Conservation (phyloP, 2,113 vertebrate species). For the Ailuropoda melanoleuca region DNA sequence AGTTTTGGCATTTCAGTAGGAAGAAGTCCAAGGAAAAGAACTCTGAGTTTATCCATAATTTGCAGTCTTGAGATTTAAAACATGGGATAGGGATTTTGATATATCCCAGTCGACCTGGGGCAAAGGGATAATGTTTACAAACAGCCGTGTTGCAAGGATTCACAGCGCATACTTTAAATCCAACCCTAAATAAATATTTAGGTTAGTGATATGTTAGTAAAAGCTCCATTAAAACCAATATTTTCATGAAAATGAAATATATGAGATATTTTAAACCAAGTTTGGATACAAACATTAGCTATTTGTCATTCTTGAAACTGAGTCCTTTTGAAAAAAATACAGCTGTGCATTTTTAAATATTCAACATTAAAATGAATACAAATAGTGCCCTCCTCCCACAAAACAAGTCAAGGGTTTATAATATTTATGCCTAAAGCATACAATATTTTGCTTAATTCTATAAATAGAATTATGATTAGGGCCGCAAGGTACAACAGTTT, state of each 20-base stretch:
- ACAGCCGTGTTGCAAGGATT: constrained; percentile 73
- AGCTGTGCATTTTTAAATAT: neutral
- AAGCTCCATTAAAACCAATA: constrained; percentile 71
- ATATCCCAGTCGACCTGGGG: constrained; percentile 79
- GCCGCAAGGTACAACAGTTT: constrained; percentile 46
- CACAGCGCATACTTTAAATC: constrained; percentile 78
- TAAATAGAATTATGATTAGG: constrained; percentile 56
- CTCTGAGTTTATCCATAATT: constrained; percentile 79
- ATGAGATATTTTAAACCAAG: constrained; percentile 59
- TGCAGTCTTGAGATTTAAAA: constrained; percentile 82
- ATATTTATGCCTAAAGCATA: neutral
- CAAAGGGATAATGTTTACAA: constrained; percentile 76
- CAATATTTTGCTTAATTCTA: constrained; percentile 16
- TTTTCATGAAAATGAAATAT: constrained; percentile 70
- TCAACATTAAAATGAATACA: neutral
- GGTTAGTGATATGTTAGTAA: constrained; percentile 74
- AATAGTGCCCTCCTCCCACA: neutral
- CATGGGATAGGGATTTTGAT: constrained; percentile 76
- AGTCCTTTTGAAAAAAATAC: neutral
- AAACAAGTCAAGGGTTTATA: neutral
- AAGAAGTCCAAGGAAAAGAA: constrained; percentile 75
- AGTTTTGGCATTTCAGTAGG: constrained; percentile 70
- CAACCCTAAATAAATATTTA: constrained; percentile 80
- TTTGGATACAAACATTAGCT: neutral
- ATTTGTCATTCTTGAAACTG: constrained; percentile 6